Percentiles rank a stretch among this genome's conserved stretches.
phyloP scores from a whole-genome alignment of 2,113 vertebrate species.

The Nothobranchius furzeri region DNA sequence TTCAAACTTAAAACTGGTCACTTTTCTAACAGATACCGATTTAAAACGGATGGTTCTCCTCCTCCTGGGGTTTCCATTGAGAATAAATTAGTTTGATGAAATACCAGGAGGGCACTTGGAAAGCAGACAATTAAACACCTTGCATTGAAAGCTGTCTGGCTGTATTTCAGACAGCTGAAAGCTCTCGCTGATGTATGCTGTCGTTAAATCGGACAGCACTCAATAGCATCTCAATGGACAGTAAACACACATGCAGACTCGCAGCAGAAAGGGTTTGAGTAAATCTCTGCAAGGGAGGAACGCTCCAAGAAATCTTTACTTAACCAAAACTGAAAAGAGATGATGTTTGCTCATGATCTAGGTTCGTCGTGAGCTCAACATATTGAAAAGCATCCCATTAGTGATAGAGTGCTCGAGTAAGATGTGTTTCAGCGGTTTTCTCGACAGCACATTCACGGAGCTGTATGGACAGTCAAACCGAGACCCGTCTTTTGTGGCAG shows the following conservation, averaged over 20 bases:
- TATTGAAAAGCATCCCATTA: slow-evolving; percentile 29
- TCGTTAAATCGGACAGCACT: slow-evolving; percentile 54
- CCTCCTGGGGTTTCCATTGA: slow-evolving; percentile 57
- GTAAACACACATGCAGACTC: slow-evolving; percentile 38
- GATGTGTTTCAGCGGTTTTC: slow-evolving; percentile 1
- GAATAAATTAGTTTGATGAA: slow-evolving; percentile 68
- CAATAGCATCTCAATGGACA: slow-evolving; percentile 38
- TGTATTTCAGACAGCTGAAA: slow-evolving; percentile 56
- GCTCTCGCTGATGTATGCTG: slow-evolving; percentile 54
- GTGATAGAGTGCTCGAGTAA: slow-evolving; percentile 5
- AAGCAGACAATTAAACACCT: slow-evolving; percentile 67
- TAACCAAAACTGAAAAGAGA: background rate
- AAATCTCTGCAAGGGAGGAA: background rate
- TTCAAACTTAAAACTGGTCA: too few relatives aligned
- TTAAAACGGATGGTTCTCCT: slow-evolving; percentile 64
- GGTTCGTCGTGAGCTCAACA: slow-evolving; percentile 14
- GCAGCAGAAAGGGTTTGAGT: slow-evolving; percentile 1
- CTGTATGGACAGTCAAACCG: slow-evolving; percentile 28
- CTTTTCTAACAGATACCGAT: slow-evolving; percentile 51
- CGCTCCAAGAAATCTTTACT: background rate
- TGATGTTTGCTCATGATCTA: slow-evolving; percentile 28
- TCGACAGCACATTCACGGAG: slow-evolving; percentile 18
- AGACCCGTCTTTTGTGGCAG: slow-evolving; percentile 20
- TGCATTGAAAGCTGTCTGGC: slow-evolving; percentile 35
- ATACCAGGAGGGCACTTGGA: slow-evolving; percentile 51